These are phyloP conservation scores for Marcusenius ussheri DNA, from an alignment of 2,113 vertebrate species.

Conservation along the genomic window DNA sequence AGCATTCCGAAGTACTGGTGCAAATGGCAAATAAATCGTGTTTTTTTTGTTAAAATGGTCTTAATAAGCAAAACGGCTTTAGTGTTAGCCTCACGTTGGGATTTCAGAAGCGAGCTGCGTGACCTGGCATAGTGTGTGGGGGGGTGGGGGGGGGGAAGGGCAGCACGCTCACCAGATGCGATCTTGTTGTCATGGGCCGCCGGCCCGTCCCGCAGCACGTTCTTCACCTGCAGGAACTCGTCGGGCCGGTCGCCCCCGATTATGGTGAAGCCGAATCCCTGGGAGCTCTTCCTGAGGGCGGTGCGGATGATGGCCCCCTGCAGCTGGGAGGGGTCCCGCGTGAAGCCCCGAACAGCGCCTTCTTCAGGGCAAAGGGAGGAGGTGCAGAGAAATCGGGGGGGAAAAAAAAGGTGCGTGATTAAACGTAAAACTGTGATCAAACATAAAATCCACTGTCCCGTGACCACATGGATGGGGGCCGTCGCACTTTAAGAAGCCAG, in stretches of 20 bases:
- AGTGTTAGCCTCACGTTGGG: neutral
- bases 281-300: constrained; percentile 78
- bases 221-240: constrained; percentile 96
- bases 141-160: neutral
- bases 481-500: neutral
- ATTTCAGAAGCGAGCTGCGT: neutral
- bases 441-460: neutral
- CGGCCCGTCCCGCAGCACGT: constrained; percentile 85
- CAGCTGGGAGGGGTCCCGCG: constrained; percentile 82
- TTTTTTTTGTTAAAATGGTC: neutral
- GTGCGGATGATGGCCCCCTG: constrained; percentile 79
- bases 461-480: neutral
- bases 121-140: neutral
- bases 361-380: constrained; percentile 46
- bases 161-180: constrained; percentile 66
- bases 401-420: neutral
- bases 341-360: constrained; percentile 68
- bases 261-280: constrained; percentile 96
- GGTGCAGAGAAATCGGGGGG: neutral
- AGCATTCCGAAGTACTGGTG: no score
- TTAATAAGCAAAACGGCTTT: neutral
- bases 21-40: no score
- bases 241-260: constrained; percentile 96
- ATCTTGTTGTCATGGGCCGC: constrained; percentile 94
- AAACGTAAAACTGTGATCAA: neutral